Evolutionary conservation across 2,888 invertebrate genomes (phyloP), one percentile per base, ranked within the genome.

Genomic region (Bursaphelenchus okinawaensis): DNA sequence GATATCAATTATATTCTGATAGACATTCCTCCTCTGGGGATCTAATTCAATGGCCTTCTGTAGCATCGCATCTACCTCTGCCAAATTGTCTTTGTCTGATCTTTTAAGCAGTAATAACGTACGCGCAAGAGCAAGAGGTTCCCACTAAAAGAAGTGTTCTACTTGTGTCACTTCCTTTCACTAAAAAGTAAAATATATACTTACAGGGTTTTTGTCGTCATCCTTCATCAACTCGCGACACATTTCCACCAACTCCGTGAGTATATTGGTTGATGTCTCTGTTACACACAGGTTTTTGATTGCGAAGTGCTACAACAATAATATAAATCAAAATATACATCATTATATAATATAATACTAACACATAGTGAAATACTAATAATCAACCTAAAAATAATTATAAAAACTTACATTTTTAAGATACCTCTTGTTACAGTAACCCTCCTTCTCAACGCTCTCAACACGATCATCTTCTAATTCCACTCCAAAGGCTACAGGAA

Each of bases 11-110:
- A 62, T 29, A 26, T 62, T 62, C 12, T 51, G 26, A 29, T 71
- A 71, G 31, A 71, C 66, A n/a, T 50, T 55, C 2, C 22, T 23
- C 7, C 71, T 65, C 31, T 73, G 70, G 27, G 69, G 66, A 31
- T 70, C 70, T 7, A 68, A 52, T 27, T 57, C 59, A 24, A 23
- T 55, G 23, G 55, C 26, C 50, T 84, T 63, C 84, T 85, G 60
- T 76, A 62, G 55, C 52, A 62, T 52, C 9, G 1, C 62, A 12
- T 23, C 6, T 19, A 27, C 40, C 27, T 31, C 62, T n/a, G 26
- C 55, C 19, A 63, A n/a, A n/a, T n/a, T 31, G 7, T 27, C 63
- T 16, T 66, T 24, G 20, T n/a, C 20, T 16, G 22, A 23, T 1
- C 63, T 63, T 7, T 63, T 3, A 9, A 63, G 51, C 9, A 63